Conservation (phyloP, 2,888 invertebrate genomes). For the Lissonota sp. region DNA sequence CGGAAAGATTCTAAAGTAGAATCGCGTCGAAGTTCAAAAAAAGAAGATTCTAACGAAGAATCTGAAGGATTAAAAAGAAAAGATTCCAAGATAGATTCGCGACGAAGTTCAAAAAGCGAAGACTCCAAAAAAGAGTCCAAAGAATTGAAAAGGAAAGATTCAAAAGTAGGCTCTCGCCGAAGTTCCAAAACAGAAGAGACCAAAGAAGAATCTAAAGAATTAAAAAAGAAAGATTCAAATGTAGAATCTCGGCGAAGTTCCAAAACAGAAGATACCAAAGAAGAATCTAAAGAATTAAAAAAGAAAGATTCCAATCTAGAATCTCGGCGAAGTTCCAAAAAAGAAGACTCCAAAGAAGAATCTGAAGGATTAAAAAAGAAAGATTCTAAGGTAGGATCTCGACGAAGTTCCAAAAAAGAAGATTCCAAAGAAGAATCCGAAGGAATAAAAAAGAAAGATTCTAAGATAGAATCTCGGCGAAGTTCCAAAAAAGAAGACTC, state of each 20-base stretch:
- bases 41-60: conserved; percentile 11
- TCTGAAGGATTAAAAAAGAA: conserved; percentile 61
- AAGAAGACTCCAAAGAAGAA: conserved; percentile 65
- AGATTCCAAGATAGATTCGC: conserved; percentile 56
- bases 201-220: conserved; percentile 66
- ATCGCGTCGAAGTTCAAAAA: conserved; percentile 25
- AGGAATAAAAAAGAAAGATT: conserved; percentile 42
- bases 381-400: not conserved
- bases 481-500: conserved; percentile 31
- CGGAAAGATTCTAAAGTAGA: conserved; percentile 60
- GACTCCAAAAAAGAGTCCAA: conserved; percentile 32
- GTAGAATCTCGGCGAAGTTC: conserved; percentile 21
- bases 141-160: not conserved
- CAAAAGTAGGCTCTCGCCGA: conserved; percentile 6
- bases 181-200: conserved; percentile 13
- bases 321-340: conserved; percentile 13
- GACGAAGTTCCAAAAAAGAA: conserved; percentile 31
- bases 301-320: not conserved
- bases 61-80: conserved; percentile 2
- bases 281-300: not conserved
- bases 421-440: too few relatives aligned
- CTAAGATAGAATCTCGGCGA: conserved; percentile 15
- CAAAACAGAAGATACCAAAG: conserved; percentile 7
- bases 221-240: conserved; percentile 62
- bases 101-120: conserved; percentile 69